Conservation (phyloP, 92 coral and sea anemone species). For the Zoanthus sociatus region DNA sequence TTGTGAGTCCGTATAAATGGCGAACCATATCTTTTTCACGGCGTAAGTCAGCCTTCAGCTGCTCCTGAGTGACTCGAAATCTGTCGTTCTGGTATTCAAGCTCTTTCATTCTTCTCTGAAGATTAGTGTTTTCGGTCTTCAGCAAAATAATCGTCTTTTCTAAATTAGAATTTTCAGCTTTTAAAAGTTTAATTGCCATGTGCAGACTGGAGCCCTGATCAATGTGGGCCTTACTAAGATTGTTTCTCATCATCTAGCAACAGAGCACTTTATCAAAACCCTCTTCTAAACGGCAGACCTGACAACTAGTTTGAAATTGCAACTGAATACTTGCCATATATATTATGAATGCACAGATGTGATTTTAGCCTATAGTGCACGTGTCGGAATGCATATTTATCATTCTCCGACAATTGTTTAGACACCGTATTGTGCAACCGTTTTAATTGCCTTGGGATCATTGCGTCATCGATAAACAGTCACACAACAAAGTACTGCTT, state of each 20-base stretch:
- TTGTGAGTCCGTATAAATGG: slow-evolving; percentile 78
- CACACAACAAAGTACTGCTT: neutral
- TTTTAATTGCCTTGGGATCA: neutral
- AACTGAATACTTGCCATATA: neutral
- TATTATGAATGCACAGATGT: slow-evolving; percentile 21
- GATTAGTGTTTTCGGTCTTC: slow-evolving; percentile 85
- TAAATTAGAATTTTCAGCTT: slow-evolving; percentile 89
- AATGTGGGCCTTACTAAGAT: slow-evolving; percentile 68
- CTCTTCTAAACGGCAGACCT: slow-evolving; percentile 28
- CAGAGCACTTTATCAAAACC: neutral
- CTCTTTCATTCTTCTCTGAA: slow-evolving; percentile 85
- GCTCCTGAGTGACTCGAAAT: slow-evolving; percentile 87
- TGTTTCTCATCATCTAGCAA: slow-evolving; percentile 73
- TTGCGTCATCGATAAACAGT: neutral
- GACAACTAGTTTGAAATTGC: slow-evolving; percentile 13
- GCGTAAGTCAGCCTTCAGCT: slow-evolving; percentile 82
- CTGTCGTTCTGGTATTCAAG: slow-evolving; percentile 90
- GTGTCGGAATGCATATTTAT: slow-evolving; percentile 31
- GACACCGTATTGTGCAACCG: slow-evolving; percentile 10
- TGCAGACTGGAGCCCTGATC: slow-evolving; percentile 90
- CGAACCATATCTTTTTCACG: slow-evolving; percentile 91
- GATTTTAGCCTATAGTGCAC: slow-evolving; percentile 13
- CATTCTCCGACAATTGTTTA: slow-evolving; percentile 10
- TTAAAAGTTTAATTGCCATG: slow-evolving; percentile 89
- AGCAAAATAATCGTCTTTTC: slow-evolving; percentile 88